Conservation (phyloP, 2,797 vertebrate species). For the Xiphophorus birchmanni region DNA sequence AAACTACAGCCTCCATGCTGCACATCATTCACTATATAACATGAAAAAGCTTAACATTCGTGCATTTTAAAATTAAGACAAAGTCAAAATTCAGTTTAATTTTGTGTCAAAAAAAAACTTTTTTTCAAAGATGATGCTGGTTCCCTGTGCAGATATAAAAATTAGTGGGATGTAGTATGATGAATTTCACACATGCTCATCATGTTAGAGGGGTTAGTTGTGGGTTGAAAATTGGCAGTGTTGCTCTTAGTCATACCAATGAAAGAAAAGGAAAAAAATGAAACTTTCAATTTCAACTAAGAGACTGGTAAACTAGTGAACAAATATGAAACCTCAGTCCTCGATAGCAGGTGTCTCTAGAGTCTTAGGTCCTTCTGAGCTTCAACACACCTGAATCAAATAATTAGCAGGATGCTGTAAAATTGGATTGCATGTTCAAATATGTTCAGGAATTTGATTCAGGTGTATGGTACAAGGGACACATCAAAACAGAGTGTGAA, state of each 20-base stretch:
- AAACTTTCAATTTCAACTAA: neutral
- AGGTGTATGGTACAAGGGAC: neutral
- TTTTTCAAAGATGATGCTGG: neutral
- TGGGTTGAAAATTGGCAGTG: slow-evolving; percentile 26
- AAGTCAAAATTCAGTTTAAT: neutral
- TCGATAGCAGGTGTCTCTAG: neutral
- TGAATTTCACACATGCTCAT: slow-evolving; percentile 9
- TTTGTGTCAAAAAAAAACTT: neutral
- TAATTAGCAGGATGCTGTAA: neutral
- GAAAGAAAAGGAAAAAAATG: neutral
- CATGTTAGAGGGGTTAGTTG: slow-evolving; percentile 12
- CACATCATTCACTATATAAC: neutral
- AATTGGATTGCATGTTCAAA: neutral
- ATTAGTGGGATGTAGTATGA: slow-evolving; percentile 7
- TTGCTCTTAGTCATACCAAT: neutral
- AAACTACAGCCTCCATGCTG: neutral
- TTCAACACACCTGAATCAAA: neutral
- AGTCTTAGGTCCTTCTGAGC: neutral
- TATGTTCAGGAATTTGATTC: neutral
- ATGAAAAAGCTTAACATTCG: neutral
- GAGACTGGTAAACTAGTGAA: neutral
- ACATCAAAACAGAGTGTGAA: neutral
- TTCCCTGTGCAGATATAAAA: slow-evolving; percentile 12
- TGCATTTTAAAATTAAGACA: neutral
- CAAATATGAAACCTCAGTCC: neutral